Evolutionary conservation across 2,113 vertebrate genomes (phyloP).

Genomic region (Oenanthe melanoleuca): DNA sequence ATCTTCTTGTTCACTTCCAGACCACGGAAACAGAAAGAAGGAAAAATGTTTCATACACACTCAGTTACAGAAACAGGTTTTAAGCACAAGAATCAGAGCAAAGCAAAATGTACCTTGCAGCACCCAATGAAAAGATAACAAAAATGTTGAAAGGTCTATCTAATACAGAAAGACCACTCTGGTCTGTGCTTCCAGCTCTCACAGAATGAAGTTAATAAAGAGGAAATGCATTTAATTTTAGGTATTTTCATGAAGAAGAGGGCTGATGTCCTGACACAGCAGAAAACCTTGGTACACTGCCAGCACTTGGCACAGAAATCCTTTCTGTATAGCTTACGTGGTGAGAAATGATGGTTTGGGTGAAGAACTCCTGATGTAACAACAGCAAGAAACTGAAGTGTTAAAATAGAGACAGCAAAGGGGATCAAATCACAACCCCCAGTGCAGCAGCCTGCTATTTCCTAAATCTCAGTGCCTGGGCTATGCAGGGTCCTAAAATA

Average conservation of each 20-base stretch:
- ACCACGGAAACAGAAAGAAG: background rate
- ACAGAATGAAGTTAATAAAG: background rate
- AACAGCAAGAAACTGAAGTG: background rate
- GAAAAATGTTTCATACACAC: background rate
- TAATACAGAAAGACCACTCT: background rate
- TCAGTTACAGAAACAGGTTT: background rate
- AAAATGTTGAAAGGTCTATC: background rate
- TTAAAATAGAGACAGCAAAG: background rate
- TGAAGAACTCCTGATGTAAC: background rate
- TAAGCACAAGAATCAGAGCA: background rate
- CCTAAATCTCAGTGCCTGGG: background rate
- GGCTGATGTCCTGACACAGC: conserved; percentile 29
- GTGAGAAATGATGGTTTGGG: background rate
- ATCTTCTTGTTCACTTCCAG: background rate
- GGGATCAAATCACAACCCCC: background rate
- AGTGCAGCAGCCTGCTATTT: background rate
- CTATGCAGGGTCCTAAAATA: background rate
- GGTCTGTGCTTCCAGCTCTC: background rate
- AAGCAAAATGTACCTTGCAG: background rate
- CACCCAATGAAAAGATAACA: background rate
- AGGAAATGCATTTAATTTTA: conserved; percentile 13
- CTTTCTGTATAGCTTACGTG: background rate
- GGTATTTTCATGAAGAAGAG: background rate
- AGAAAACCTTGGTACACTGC: background rate
- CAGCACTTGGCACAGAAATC: background rate